Base-by-base conservation (phyloP, 2,797 vertebrate genomes). In the Atherinosoma microstoma region DNA sequence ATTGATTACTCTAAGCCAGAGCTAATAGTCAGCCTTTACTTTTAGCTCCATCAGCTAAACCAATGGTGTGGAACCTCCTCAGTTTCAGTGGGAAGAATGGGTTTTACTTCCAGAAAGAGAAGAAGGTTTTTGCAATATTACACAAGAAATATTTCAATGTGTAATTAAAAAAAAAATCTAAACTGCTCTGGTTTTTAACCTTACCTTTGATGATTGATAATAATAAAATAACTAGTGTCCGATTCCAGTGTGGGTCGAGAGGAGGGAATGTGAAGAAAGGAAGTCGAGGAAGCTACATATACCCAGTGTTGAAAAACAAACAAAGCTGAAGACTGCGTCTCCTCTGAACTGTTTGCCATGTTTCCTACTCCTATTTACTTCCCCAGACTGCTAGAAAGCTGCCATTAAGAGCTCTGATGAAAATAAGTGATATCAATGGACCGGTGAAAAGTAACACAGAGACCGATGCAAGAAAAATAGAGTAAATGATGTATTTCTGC, bases 21-120 rank as follows among this genome's bases (percentile, higher is more conserved):
- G 73, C 83, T 84, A 86, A 89, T 84, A 84, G 87, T 92, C 90
- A 93, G 91, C 87, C 65, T 15, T 90, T 88, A 87, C 65, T 70
- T 92, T 91, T 81, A 77, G 90, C 89, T 57, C 76, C 71, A 92
- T 92, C 91, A 93, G 91, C 91, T 84, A 83, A 90, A 91, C 84
- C 79, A 89, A 47, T 67, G 72, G 61, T 80, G 79, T 87, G 85
- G 74, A 90, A 86, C 84, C 47, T 80, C 49, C 24, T 24, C 45
- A 30, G 62, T 77, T 64, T 84, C 72, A 70, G 65, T 51, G 63
- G 29, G 27, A 56, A 35, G 0, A 24, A 45, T n/a, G 9, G 45
- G 12, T 16, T 6, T n/a, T 22, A 40, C 13, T 73, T 38, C n/a
- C 35, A 10, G 47, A 40, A 27, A 64, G 59, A 40, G 24, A 27